A percentile compares a stretch with the other conserved stretches of the same genome.
phyloP scores from a whole-genome alignment of 1,140 invertebrate genomes.

The Neodiprion fabricii region DNA sequence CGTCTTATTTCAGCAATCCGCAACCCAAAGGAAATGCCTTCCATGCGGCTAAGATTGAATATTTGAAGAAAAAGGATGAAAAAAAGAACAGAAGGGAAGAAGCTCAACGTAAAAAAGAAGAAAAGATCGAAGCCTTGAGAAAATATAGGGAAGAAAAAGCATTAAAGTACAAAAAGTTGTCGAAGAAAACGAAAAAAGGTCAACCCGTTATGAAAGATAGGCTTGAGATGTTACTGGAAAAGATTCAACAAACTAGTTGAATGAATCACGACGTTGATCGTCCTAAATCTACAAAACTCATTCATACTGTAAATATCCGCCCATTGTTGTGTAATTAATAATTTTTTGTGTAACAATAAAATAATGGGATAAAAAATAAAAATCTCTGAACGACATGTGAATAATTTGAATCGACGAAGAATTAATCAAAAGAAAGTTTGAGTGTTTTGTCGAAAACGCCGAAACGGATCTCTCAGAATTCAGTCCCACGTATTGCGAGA shows the following conservation, averaged over 20 bases:
- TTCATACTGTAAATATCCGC: no score
- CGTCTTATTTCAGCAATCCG: neutral
- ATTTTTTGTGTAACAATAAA: no score
- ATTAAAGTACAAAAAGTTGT: constrained; percentile 70
- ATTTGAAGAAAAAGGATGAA: constrained; percentile 64
- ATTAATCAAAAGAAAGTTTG: no score
- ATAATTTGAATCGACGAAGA: no score
- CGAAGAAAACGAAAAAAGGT: constrained; percentile 75
- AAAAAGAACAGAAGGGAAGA: constrained; percentile 63
- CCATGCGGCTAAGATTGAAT: constrained; percentile 64
- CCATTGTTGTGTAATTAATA: no score
- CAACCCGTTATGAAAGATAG: constrained; percentile 80
- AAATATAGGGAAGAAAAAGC: constrained; percentile 72
- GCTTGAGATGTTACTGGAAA: constrained; percentile 75
- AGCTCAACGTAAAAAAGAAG: constrained; percentile 57
- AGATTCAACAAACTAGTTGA: constrained; percentile 56
- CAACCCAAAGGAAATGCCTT: constrained; percentile 50
- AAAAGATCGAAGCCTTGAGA: constrained; percentile 68
- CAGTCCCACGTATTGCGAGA: no score
- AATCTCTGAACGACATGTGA: no score
- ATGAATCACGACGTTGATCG: no score
- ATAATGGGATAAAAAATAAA: no score
- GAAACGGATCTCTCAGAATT: no score
- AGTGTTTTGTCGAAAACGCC: no score
- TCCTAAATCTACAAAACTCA: no score